Conservation (phyloP, 1,140 invertebrate species). For the Vanessa tameamea region DNA sequence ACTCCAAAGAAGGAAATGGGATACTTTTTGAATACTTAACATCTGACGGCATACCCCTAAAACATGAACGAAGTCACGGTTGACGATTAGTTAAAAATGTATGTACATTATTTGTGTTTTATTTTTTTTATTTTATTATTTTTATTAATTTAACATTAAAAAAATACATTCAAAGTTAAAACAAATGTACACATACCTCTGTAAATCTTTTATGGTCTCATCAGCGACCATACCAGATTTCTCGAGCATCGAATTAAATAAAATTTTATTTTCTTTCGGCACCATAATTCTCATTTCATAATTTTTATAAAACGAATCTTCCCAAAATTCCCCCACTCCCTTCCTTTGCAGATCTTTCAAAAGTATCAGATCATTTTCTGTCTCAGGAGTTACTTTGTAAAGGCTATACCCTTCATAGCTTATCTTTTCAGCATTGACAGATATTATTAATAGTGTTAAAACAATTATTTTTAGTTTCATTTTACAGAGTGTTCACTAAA, state of each 20-base stretch:
- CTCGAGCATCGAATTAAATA: slow-evolving; percentile 39
- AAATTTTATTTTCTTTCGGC: slow-evolving; percentile 39
- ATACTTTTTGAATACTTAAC: too few species aligned
- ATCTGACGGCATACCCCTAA: too few species aligned
- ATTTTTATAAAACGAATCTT: slow-evolving; percentile 51
- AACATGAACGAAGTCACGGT: too few species aligned
- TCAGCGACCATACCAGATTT: slow-evolving; percentile 38
- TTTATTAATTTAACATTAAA: neutral
- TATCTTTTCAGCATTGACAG: slow-evolving; percentile 42
- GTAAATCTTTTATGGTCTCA: slow-evolving; percentile 54
- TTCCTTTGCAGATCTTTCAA: slow-evolving; percentile 44
- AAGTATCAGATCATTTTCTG: slow-evolving; percentile 49
- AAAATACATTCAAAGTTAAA: neutral
- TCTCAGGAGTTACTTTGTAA: slow-evolving; percentile 74
- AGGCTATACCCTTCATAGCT: slow-evolving; percentile 79
- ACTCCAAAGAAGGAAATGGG: too few species aligned
- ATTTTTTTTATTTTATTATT: too few species aligned
- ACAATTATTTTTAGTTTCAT: slow-evolving; percentile 35
- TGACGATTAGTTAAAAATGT: too few species aligned
- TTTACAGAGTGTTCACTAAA: slow-evolving; percentile 16
- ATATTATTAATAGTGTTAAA: slow-evolving; percentile 22
- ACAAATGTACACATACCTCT: slow-evolving; percentile 50
- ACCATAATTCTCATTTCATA: slow-evolving; percentile 59
- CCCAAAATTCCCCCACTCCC: slow-evolving; percentile 63
- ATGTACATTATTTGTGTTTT: too few species aligned